phyloP scores from a whole-genome alignment of 2,888 invertebrate genomes.

The Ctena decussata region DNA sequence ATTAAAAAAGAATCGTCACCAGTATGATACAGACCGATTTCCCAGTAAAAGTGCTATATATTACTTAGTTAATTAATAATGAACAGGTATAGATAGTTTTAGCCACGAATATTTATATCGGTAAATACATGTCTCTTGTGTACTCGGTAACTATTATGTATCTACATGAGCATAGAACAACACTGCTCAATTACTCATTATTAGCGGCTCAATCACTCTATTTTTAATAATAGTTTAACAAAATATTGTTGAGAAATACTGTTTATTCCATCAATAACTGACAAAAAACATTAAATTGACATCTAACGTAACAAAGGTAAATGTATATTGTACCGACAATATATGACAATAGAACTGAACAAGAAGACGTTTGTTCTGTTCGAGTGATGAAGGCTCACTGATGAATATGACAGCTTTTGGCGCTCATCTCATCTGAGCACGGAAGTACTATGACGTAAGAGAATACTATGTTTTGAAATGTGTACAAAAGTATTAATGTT shows the following conservation, averaged over 20 bases:
- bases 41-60: too few species aligned
- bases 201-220: background rate
- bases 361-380: conserved; percentile 22
- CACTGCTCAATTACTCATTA: background rate
- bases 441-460: conserved; percentile 28
- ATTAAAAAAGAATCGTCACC: too few species aligned
- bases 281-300: background rate
- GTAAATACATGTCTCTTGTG: background rate
- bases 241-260: background rate
- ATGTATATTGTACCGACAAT: background rate
- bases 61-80: too few species aligned
- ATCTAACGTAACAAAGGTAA: background rate
- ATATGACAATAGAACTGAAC: background rate
- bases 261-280: background rate
- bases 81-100: background rate
- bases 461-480: too few species aligned
- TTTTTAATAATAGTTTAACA: background rate
- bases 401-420: background rate
- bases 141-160: too few species aligned
- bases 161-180: background rate
- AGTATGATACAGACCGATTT: too few species aligned
- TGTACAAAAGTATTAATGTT: too few species aligned
- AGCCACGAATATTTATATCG: background rate
- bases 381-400: conserved; percentile 24
- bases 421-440: conserved; percentile 21